phyloP scores from a whole-genome alignment of 1,140 invertebrate genomes.

The Bombus cullumanus region DNA sequence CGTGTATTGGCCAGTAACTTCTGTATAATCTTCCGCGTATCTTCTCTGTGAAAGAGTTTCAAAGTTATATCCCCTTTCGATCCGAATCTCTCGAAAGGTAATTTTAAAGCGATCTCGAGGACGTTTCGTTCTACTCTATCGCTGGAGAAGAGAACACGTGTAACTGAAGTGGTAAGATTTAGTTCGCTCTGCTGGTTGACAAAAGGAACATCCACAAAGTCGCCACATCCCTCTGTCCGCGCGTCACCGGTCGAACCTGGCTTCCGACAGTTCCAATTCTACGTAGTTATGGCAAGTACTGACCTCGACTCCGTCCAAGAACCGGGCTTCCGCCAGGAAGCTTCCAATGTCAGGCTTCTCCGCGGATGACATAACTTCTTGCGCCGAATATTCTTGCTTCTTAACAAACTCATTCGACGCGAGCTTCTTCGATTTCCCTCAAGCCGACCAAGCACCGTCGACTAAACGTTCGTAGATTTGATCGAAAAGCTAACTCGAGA shows the following conservation, averaged over 20 bases:
- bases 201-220: too few species aligned
- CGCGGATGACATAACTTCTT: neutral
- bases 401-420: neutral
- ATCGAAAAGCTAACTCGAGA: neutral
- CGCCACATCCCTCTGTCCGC: neutral
- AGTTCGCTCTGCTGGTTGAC: too few species aligned
- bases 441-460: neutral
- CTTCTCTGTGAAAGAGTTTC: too few species aligned
- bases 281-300: neutral
- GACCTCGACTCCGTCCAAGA: conserved; percentile 19
- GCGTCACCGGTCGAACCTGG: neutral
- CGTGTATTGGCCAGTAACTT: too few species aligned
- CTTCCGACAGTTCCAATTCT: neutral
- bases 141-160: too few species aligned
- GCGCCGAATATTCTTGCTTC: neutral
- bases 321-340: neutral
- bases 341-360: conserved; percentile 10
- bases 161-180: too few species aligned
- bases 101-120: too few species aligned
- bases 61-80: too few species aligned
- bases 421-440: neutral
- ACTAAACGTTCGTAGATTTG: neutral
- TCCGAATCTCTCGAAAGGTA: too few species aligned
- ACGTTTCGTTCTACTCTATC: too few species aligned
- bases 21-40: too few species aligned